phyloP scores from a whole-genome alignment of 1,140 invertebrate genomes.

The Globodera rostochiensis region DNA sequence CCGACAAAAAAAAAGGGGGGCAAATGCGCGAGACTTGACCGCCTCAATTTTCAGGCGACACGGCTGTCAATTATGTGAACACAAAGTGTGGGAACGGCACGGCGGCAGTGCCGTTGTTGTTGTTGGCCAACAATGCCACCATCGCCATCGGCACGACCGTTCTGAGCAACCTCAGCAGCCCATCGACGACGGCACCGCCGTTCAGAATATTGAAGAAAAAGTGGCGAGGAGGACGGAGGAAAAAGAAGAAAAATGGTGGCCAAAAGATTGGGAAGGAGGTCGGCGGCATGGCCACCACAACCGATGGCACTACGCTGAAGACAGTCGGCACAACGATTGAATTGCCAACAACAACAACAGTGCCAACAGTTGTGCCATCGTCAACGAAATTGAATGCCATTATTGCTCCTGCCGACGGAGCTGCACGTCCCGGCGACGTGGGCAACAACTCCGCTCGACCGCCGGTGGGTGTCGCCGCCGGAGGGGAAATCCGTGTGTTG shows the following conservation, averaged over 20 bases:
- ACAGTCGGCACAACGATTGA: conserved; percentile 1
- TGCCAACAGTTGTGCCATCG: too few relatives aligned
- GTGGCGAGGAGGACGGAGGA: background rate
- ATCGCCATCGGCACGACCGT: too few relatives aligned
- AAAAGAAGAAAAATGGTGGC: background rate
- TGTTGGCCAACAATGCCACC: background rate
- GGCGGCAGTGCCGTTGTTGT: conserved; percentile 14
- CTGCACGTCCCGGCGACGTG: background rate
- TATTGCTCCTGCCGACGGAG: conserved; percentile 5
- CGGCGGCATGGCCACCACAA: background rate
- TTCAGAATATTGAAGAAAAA: background rate
- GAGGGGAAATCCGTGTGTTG: background rate
- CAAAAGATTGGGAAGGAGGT: background rate
- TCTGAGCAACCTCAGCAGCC: background rate
- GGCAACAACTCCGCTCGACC: background rate
- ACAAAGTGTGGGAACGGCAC: conserved; percentile 10
- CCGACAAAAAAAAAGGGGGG: background rate
- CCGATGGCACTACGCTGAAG: background rate
- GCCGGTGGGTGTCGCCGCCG: background rate
- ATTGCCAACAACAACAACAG: background rate
- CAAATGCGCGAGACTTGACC: background rate
- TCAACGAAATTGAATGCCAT: too few relatives aligned
- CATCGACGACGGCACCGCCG: background rate
- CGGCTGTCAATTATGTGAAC: conserved; percentile 41
- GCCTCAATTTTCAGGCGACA: conserved; percentile 37